Evolutionary conservation across 2,888 invertebrate genomes (phyloP), one percentile per base, ranked within the genome.

Genomic region (Imbricaverruca yamaguchii): DNA sequence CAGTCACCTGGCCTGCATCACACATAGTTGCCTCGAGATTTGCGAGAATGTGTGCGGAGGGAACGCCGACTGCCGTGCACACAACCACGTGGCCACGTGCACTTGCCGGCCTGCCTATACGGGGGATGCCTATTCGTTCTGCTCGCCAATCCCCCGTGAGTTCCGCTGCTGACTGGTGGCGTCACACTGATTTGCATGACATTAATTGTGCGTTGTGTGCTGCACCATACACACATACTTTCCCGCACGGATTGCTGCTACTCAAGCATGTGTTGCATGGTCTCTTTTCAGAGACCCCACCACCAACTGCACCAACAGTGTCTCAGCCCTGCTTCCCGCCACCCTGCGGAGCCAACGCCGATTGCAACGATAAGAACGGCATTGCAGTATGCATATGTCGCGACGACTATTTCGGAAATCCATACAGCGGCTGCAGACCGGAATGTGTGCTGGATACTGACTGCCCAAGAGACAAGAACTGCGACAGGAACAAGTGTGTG

Each of bases 291-390:
- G 78, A 78, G 56, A 81, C 81, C 80, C 15, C n/a, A 59, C 82
- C 83, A 21, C 81, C 82, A 1, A 87, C 57, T 0, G 56, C 57
- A 12, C 12, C 57, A 12, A 23, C 57, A 2, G 78, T 12, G 57
- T 61, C 87, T 80, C 89, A 93, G 86, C 93, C 93, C 25, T 94
- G 94, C 85, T 89, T 90, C 84, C 94, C 94, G 80, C 92, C 93
- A 55, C 94, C 94, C 21, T 94, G 94, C 85, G 95, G 94, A 39
- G 92, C 92, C 85, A 95, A 95, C 85, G 92, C 95, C 0, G 91
- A 91, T 81, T 96, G 96, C 86, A 90, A 94, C 88, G 90, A 82
- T 55, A 92, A 94, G 90, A 92, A 93, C 85, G 93, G 80, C 7
- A 55, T 21, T 9, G 67, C 39, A 53, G 21, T 80, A 39, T 82